Evolutionary conservation across 2,888 invertebrate species (phyloP).

Genomic region (Chymomyza procnemis): DNA sequence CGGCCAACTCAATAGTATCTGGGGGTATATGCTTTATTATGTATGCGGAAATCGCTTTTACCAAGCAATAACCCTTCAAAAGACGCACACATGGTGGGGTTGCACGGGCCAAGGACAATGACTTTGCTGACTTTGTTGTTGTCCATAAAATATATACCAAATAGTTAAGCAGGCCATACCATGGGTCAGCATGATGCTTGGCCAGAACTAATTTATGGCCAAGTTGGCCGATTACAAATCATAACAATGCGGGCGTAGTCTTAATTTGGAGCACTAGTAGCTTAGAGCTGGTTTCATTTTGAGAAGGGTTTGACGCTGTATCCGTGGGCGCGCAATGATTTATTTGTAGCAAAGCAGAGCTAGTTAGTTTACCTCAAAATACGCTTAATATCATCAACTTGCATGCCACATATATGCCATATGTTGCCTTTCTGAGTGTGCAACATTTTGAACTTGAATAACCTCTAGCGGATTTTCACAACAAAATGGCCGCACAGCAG

Average conservation of each 20-base stretch:
- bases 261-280: not conserved
- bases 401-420: too few species aligned
- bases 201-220: not conserved
- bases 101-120: not conserved
- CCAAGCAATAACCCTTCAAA: not conserved
- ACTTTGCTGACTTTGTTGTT: not conserved
- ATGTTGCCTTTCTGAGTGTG: not conserved
- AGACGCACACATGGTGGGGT: not conserved
- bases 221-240: not conserved
- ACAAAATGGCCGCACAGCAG: constrained; percentile 59
- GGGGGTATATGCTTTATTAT: not conserved
- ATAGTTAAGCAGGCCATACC: not conserved
- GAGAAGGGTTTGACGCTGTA: too few species aligned
- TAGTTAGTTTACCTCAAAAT: too few species aligned
- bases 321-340: too few species aligned
- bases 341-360: too few species aligned
- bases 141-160: not conserved
- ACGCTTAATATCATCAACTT: too few species aligned
- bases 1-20: constrained; percentile 13
- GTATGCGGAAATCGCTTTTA: not conserved
- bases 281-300: too few species aligned
- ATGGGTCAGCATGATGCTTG: not conserved
- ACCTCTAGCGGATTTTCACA: constrained; percentile 47
- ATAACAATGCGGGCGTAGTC: not conserved
- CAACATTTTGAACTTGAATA: constrained; percentile 56